Conservation (phyloP, 2,797 vertebrate species). For the Cyprinella venusta region DNA sequence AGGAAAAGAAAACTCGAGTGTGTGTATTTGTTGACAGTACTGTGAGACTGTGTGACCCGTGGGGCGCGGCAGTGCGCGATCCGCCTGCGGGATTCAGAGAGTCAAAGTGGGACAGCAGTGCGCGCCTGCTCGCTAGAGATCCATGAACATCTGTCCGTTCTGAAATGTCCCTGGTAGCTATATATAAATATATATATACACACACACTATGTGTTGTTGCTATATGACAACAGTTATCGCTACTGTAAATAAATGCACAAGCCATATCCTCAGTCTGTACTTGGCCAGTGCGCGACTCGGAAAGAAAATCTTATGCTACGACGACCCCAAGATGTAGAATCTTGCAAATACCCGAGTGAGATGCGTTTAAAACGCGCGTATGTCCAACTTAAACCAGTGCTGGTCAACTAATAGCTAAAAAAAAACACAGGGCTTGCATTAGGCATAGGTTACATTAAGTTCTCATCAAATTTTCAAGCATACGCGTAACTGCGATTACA, state of each 20-base stretch:
- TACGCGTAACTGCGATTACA: not conserved
- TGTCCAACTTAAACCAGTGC: conserved; percentile 9
- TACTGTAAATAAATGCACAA: not conserved
- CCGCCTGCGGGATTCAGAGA: conserved; percentile 18
- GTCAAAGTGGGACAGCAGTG: conserved; percentile 30
- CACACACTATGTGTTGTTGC: no score
- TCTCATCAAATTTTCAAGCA: not conserved
- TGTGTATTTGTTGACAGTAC: not conserved
- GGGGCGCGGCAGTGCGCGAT: conserved; percentile 36
- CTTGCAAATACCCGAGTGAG: conserved; percentile 62
- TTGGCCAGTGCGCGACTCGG: conserved; percentile 14
- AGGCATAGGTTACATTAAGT: conserved; percentile 19
- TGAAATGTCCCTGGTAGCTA: not conserved
- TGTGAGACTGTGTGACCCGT: conserved; percentile 6
- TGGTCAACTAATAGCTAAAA: not conserved
- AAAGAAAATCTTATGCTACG: conserved; percentile 61
- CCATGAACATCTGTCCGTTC: not conserved
- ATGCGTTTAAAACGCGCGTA: not conserved
- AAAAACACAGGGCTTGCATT: not conserved
- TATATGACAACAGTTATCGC: not conserved
- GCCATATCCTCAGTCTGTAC: not conserved
- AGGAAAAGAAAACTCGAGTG: no score
- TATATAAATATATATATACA: not conserved
- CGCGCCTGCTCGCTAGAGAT: not conserved
- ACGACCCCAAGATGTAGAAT: conserved; percentile 69